Evolutionary conservation across 2,797 vertebrate species (phyloP).

Genomic region (Cheracebus regulus): DNA sequence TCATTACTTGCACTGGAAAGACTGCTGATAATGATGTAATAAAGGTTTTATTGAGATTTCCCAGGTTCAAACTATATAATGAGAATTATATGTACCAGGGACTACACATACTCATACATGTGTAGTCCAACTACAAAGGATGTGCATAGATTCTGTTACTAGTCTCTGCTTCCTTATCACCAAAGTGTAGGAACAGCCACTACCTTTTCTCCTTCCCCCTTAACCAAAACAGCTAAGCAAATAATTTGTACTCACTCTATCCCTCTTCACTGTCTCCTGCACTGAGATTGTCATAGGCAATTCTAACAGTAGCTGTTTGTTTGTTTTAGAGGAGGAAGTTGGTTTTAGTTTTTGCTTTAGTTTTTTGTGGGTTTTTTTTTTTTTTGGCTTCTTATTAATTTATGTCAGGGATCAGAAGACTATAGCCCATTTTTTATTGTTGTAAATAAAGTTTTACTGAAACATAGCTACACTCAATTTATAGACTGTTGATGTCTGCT

Average conservation of each 20-base stretch:
- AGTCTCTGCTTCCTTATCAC: neutral
- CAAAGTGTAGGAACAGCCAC: neutral
- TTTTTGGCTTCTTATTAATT: neutral
- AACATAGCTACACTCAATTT: neutral
- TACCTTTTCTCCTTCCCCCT: no score
- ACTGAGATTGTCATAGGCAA: neutral
- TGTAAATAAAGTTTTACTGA: conserved; percentile 3
- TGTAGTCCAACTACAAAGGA: neutral
- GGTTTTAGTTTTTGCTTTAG: neutral
- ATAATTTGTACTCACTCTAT: neutral
- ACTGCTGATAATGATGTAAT: neutral
- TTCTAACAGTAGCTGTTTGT: neutral
- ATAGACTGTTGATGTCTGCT: neutral
- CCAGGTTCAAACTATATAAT: neutral
- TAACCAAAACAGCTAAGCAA: neutral
- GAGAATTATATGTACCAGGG: neutral
- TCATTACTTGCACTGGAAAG: neutral
- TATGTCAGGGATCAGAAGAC: neutral
- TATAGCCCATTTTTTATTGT: neutral
- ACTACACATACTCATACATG: neutral
- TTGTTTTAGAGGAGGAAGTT: neutral
- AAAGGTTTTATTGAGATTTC: neutral
- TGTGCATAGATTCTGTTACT: neutral
- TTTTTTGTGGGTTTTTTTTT: neutral
- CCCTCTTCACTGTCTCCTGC: neutral